phyloP scores from a whole-genome alignment of 2,888 invertebrate genomes.

The Eueremaeus valkanovi region DNA sequence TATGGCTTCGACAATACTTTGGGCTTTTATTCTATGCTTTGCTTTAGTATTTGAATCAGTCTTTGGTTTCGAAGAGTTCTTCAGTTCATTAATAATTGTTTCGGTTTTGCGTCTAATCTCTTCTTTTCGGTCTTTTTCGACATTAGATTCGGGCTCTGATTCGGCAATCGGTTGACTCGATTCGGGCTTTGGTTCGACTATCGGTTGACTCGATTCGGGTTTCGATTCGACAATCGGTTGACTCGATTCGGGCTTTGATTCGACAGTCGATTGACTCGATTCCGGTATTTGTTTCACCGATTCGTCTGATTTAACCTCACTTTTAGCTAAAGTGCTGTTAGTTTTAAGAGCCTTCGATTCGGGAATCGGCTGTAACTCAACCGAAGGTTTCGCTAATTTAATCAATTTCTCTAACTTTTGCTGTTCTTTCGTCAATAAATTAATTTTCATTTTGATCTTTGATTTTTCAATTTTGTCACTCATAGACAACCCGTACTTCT shows the following conservation, averaged over 20 bases:
- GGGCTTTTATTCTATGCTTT: slow-evolving; percentile 4
- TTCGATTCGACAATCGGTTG: too few relatives aligned
- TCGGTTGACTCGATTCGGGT: too few relatives aligned
- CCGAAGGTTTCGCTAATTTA: slow-evolving; percentile 39
- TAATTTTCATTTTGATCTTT: slow-evolving; percentile 34
- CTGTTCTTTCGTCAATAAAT: slow-evolving; percentile 38
- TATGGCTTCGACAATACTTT: slow-evolving; percentile 32
- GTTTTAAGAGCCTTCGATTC: too few relatives aligned
- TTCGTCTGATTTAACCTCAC: too few relatives aligned
- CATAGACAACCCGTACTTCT: slow-evolving; percentile 35
- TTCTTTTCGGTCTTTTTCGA: not conserved
- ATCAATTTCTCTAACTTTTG: slow-evolving; percentile 39
- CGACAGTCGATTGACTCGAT: too few relatives aligned
- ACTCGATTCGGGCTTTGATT: too few relatives aligned
- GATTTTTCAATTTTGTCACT: slow-evolving; percentile 43
- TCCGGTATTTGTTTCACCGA: too few relatives aligned
- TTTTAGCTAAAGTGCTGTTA: too few relatives aligned
- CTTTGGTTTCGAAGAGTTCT: not conserved
- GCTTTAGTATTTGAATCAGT: not conserved
- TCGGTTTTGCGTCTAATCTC: slow-evolving; percentile 3
- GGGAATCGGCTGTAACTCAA: not conserved
- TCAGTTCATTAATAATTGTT: not conserved
- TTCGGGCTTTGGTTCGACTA: too few relatives aligned
- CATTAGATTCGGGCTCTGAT: not conserved
- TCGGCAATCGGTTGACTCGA: too few relatives aligned